phyloP scores from a whole-genome alignment of 2,113 vertebrate species.

The Smithornis capensis region DNA sequence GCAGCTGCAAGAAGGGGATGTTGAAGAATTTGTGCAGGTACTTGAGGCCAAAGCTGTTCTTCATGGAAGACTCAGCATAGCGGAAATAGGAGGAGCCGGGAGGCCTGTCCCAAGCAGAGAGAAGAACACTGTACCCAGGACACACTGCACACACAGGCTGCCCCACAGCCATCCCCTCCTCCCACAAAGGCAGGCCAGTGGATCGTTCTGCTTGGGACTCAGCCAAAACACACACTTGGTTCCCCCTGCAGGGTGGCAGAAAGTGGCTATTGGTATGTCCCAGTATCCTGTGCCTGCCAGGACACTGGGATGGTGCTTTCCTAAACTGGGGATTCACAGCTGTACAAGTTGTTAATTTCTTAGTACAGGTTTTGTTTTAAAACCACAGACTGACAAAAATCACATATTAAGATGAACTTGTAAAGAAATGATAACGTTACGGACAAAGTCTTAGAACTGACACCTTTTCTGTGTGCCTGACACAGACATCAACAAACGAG shows the following conservation, averaged over 20 bases:
- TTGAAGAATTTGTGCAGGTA: conserved; percentile 98
- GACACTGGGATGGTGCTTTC: not conserved
- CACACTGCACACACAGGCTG: fast-evolving
- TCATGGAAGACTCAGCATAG: conserved; percentile 98
- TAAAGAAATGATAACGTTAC: not conserved
- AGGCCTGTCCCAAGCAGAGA: conserved; percentile 75
- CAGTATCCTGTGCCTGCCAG: not conserved
- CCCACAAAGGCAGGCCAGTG: not conserved
- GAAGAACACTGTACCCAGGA: not conserved
- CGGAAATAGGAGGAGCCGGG: conserved; percentile 94
- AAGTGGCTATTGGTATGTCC: not conserved
- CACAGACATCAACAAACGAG: not conserved
- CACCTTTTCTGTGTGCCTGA: not conserved
- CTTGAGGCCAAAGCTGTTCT: conserved; percentile 96
- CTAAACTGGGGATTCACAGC: not conserved
- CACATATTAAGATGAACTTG: not conserved
- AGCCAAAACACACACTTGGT: not conserved
- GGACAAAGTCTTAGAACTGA: not conserved
- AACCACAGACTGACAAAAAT: not conserved
- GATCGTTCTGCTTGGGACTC: not conserved
- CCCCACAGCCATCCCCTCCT: not conserved
- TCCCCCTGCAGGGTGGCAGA: not conserved
- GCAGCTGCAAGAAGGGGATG: conserved; percentile 96
- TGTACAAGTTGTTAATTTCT: not conserved
- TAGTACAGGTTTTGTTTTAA: not conserved